Evolutionary conservation across 2,888 invertebrate genomes (phyloP), one percentile per base, ranked within the genome.

Genomic region (Chrysopilus asiliformis): DNA sequence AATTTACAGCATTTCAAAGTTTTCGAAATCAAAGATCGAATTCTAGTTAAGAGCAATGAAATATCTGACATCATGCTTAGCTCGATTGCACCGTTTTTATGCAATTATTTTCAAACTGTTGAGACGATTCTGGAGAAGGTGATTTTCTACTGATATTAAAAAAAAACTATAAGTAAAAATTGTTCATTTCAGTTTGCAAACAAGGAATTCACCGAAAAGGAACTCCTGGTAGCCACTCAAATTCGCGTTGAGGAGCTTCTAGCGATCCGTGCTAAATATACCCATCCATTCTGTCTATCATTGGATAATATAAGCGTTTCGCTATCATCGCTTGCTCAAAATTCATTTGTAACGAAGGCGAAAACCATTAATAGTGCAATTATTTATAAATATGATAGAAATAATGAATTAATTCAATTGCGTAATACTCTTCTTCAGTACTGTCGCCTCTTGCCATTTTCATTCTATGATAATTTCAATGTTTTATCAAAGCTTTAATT

Each of bases 251-350:
- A 81, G 56, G 51, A 53, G 14, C 49, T 64, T 24, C 52, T 74
- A 3, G 53, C 54, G 15, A 49, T 57, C 22, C 53, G 53, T 36
- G 48, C 51, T 10, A 53, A 56, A 36, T 51, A 54, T 35, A 64
- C 69, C 9, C 81, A 82, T 63, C 81, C 83, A 0, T 82, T 81
- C 60, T 74, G 76, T 46, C 66, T 86, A 39, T 79, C 79, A 26
- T 65, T 85, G 45, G 84, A 85, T 45, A 67, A 70, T 36, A 61
- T 68, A 32, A 64, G 59, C 22, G 70, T 70, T 57, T 74, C 74
- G 44, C 52, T 77, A 32, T 64, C 62, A 29, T 72, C 72, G 2
- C 64, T 77, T 2, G 55, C 58, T 4, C 60, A 63, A 19, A 56
- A 58, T 10, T 60, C 60, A 2, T 65, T 61, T 1, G 45, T 70